These are phyloP conservation scores for Luffia ferchaultella DNA, from an alignment of 2,888 invertebrate genomes.

Conservation along the genomic window DNA sequence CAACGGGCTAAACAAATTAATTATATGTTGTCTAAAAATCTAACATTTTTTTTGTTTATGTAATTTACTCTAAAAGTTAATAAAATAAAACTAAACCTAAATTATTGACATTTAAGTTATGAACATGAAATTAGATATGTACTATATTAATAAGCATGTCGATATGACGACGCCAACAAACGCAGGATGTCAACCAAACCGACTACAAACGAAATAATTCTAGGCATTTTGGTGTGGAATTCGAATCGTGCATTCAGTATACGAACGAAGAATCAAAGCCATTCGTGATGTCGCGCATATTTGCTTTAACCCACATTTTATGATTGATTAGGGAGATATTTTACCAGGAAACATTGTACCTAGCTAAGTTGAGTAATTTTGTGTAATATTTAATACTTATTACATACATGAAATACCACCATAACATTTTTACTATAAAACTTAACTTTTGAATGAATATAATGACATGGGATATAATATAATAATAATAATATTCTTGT, in stretches of 20 bases:
- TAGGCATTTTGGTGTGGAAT: background rate
- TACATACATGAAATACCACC: background rate
- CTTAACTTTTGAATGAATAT: background rate
- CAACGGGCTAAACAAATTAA: too few relatives aligned
- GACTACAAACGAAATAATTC: background rate
- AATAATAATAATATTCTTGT: background rate
- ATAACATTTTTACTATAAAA: background rate
- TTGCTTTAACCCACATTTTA: background rate
- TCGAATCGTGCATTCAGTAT: background rate
- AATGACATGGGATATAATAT: background rate
- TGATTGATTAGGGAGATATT: background rate
- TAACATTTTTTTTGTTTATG: too few relatives aligned
- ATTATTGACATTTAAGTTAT: too few relatives aligned
- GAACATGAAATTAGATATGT: too few relatives aligned
- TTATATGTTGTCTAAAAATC: too few relatives aligned
- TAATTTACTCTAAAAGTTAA: too few relatives aligned
- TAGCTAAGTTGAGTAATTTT: background rate
- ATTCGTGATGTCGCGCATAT: background rate
- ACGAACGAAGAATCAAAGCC: background rate
- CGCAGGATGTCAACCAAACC: background rate
- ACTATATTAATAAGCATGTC: too few relatives aligned
- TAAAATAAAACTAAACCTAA: too few relatives aligned
- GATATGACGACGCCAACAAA: too few relatives aligned
- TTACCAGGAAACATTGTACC: background rate
- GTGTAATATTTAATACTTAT: background rate